phyloP scores from a whole-genome alignment of 2,113 vertebrate genomes.

The Cebidichthys violaceus region DNA sequence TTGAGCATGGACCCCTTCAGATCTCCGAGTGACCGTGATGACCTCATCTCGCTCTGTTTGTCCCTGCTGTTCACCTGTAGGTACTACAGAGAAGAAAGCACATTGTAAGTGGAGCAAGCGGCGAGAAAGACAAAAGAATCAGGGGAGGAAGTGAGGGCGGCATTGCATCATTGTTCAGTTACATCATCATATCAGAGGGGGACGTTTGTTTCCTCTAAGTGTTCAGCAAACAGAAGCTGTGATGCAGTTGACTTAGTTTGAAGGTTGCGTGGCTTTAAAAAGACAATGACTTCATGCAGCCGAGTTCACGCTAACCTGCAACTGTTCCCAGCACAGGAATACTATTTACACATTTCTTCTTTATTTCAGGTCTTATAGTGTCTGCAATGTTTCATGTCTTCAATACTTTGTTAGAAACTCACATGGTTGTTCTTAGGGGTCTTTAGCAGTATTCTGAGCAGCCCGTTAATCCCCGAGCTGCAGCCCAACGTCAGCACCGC shows the following conservation, averaged over 20 bases:
- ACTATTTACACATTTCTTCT: neutral
- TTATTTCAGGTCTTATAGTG: neutral
- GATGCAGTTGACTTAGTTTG: neutral
- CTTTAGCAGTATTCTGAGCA: conserved; percentile 89
- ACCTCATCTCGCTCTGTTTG: conserved; percentile 92
- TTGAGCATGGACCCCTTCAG: conserved; percentile 91
- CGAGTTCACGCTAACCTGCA: neutral
- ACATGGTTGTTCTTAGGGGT: conserved; percentile 91
- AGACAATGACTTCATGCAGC: conserved; percentile 7
- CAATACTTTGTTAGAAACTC: conserved; percentile 64
- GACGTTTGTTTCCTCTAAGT: conserved; percentile 17
- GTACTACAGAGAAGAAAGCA: conserved; percentile 72
- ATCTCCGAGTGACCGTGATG: conserved; percentile 91
- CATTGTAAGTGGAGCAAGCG: neutral
- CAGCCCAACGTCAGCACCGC: conserved; percentile 85
- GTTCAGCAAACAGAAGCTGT: neutral
- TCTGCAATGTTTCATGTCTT: neutral
- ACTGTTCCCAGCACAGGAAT: neutral
- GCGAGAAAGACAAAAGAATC: neutral
- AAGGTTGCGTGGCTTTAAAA: conserved; percentile 1
- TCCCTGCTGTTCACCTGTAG: conserved; percentile 90
- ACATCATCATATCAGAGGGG: conserved; percentile 27
- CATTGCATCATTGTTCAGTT: conserved; percentile 49
- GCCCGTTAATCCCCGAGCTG: conserved; percentile 85
- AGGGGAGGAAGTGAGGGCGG: conserved; percentile 32